Evolutionary conservation across 2,113 vertebrate genomes (phyloP), one percentile per base, ranked within the genome.

Genomic region (Picathartes gymnocephalus): DNA sequence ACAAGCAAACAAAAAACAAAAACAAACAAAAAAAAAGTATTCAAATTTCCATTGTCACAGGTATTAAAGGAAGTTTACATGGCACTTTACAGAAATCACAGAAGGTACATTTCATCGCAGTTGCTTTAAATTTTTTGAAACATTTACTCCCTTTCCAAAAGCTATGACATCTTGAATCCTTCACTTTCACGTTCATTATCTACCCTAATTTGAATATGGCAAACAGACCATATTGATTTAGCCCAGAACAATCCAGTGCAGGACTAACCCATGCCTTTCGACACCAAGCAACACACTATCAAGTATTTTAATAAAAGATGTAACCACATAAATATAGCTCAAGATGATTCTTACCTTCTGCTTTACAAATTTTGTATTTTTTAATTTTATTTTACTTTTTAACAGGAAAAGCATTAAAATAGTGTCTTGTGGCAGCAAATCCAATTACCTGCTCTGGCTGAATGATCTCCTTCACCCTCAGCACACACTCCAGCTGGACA

Each of bases 131-230:
- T 45, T 79, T 83, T 78, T 61, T 40, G 20, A 82, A 76, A 87
- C 14, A 60, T 62, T 81, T 79, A 76, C 72, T 85, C 69, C 37
- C 37, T 54, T 93, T 87, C 78, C 31, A 94, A 85, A 94, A 88
- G 48, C 61, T 53, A 57, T 17, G 60, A 64, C n/a, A 89, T 60
- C 57, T 87, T 81, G 47, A 73, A 35, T 44, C 78, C 48, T 71
- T 45, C 37, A 60, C 61, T 79, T 90, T 72, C 74, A 85, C 5
- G 18, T 72, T 85, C 3, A 2, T 93, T 85, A 92, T 77, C 81
- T 64, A 44, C 9, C 25, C 70, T 76, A 44, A 92, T 77, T 76
- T 61, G n/a, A 96, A 76, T 72, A 85, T n/a, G 8, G 40, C 42
- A 88, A 94, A 85, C 2, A 81, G 54, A 68, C 15, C 20, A 4